Conservation (phyloP, 92 coral and sea anemone species). For the Zoanthus sociatus region DNA sequence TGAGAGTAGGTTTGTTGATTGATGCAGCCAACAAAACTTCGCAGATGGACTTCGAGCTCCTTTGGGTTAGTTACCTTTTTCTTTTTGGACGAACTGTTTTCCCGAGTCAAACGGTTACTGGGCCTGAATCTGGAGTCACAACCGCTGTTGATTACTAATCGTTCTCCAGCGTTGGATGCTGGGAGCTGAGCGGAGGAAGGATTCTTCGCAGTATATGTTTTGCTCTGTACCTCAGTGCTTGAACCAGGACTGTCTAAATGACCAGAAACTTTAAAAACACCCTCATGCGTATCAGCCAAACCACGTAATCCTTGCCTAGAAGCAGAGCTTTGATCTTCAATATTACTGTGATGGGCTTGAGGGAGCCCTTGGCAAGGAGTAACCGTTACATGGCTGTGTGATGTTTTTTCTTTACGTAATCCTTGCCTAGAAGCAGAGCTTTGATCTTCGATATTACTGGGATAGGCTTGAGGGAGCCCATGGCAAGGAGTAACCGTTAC, state of each 20-base stretch:
- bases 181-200: neutral
- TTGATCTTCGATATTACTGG: neutral
- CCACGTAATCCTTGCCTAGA: neutral
- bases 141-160: neutral
- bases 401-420: neutral
- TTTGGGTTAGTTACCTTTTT: neutral
- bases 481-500: neutral
- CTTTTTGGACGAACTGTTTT: neutral
- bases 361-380: neutral
- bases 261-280: neutral
- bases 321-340: neutral
- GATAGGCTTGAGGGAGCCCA: neutral
- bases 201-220: neutral
- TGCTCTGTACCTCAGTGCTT: neutral
- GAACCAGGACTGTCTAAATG: neutral
- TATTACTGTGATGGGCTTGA: neutral
- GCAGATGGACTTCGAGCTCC: slow-evolving; percentile 27
- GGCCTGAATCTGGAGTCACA: neutral
- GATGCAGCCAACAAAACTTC: slow-evolving; percentile 19
- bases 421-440: neutral
- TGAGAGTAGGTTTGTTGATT: slow-evolving; percentile 24
- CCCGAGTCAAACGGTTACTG: neutral
- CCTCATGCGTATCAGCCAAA: neutral
- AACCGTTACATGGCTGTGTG: neutral
- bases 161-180: neutral